Conservation (phyloP, 2,888 invertebrate genomes). For the Metopia argyrocephala region DNA sequence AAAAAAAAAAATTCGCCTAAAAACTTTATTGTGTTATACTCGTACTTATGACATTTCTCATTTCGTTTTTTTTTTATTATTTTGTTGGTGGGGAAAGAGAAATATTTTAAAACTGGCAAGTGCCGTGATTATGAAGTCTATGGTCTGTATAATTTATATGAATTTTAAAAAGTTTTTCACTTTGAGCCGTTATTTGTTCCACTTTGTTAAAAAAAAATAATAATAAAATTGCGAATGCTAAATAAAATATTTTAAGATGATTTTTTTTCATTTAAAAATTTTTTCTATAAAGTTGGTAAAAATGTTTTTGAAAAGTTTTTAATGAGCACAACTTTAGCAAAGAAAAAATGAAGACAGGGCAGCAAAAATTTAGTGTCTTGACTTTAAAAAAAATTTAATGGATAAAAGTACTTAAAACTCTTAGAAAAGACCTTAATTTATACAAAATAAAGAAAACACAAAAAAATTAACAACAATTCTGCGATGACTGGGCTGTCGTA, state of each 20-base stretch:
- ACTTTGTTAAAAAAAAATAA: not conserved
- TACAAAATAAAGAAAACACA: too few species aligned
- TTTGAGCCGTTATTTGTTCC: not conserved
- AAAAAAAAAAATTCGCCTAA: not conserved
- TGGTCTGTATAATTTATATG: not conserved
- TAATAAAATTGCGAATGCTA: not conserved
- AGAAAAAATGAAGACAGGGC: not conserved
- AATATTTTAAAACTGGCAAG: not conserved
- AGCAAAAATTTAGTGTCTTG: not conserved
- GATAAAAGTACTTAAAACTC: too few species aligned
- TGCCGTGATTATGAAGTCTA: not conserved
- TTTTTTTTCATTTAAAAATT: not conserved
- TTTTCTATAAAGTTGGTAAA: constrained; percentile 26
- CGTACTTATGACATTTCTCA: constrained; percentile 14
- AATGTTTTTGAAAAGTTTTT: constrained; percentile 42
- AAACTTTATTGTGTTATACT: constrained; percentile 26
- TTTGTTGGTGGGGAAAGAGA: not conserved
- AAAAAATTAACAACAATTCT: too few species aligned
- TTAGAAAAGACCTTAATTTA: too few species aligned
- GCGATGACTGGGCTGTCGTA: too few species aligned
- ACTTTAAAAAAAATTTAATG: constrained; percentile 21
- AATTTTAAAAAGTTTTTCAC: constrained; percentile 11
- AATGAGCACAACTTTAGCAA: constrained; percentile 30
- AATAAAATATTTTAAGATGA: too few species aligned
- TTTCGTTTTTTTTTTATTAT: not conserved